These are phyloP conservation scores for Drosophila ezoana DNA, from an alignment of 2,888 invertebrate genomes.

Conservation along the genomic window DNA sequence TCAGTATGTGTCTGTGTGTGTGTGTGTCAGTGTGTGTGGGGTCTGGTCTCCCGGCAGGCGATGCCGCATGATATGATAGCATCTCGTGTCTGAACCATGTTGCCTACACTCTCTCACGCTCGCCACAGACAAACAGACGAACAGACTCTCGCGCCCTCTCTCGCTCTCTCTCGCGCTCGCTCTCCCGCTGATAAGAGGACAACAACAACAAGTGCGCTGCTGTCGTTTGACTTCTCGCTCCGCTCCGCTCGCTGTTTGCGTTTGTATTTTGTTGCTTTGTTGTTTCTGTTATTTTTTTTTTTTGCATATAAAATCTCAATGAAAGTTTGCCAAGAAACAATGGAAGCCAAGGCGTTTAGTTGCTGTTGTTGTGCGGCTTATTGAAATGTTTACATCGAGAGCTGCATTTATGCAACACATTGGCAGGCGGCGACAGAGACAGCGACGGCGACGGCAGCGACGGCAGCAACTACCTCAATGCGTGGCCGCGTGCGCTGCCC, in stretches of 20 bases:
- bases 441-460: constrained; percentile 3
- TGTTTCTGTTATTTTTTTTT: constrained; percentile 36
- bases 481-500: constrained; percentile 54
- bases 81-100: constrained; percentile 30
- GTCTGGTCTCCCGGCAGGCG: constrained; percentile 59
- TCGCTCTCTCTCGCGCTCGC: constrained; percentile 35
- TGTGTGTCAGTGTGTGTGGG: constrained; percentile 53
- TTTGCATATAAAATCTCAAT: constrained; percentile 74
- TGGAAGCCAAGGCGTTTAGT: constrained; percentile 63
- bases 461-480: constrained; percentile 53
- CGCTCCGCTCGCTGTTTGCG: constrained; percentile 16
- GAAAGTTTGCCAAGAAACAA: constrained; percentile 73
- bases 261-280: constrained; percentile 27
- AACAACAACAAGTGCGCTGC: constrained; percentile 22
- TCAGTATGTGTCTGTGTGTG: constrained; percentile 3
- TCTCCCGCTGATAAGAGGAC: constrained; percentile 72
- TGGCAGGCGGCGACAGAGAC: constrained; percentile 16
- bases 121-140: constrained; percentile 1
- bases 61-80: constrained; percentile 57
- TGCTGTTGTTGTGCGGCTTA: constrained; percentile 57
- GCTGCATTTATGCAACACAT: constrained; percentile 54
- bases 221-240: constrained; percentile 28
- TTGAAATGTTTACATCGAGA: constrained; percentile 65
- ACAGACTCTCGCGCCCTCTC: constrained; percentile 38
- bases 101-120: constrained; percentile 28